phyloP scores from a whole-genome alignment of 2,113 vertebrate species.

The Noctilio leporinus region DNA sequence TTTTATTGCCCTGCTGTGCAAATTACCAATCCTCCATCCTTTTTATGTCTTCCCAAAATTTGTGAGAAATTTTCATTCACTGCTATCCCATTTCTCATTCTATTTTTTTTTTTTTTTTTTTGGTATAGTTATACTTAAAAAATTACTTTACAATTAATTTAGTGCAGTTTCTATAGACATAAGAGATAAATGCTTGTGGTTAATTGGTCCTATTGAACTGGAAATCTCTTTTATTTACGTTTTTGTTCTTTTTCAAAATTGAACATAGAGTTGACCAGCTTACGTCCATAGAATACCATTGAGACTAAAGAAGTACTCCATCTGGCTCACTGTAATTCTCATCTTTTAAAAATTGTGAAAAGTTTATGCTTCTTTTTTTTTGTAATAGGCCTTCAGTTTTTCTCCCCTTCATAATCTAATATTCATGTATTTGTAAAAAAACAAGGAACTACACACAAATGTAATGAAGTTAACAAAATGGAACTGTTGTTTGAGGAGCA shows the following conservation, averaged over 20 bases:
- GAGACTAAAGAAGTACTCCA: background rate
- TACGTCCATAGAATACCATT: background rate
- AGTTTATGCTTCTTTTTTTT: background rate
- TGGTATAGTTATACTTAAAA: background rate
- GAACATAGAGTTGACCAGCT: background rate
- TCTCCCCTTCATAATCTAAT: background rate
- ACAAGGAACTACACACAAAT: background rate
- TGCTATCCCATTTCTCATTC: background rate
- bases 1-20: background rate
- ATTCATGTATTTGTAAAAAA: constrained; percentile 27
- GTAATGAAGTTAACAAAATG: background rate
- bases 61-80: background rate
- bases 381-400: background rate
- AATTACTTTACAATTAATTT: background rate
- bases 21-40: background rate
- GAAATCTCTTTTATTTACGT: background rate
- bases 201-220: background rate
- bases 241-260: constrained; percentile 24
- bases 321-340: background rate
- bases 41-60: background rate
- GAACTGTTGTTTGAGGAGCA: background rate
- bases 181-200: background rate
- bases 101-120: background rate
- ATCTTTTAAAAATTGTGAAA: background rate
- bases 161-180: background rate